phyloP scores from a whole-genome alignment of 2,888 invertebrate species.

The Helicoverpa assulta region DNA sequence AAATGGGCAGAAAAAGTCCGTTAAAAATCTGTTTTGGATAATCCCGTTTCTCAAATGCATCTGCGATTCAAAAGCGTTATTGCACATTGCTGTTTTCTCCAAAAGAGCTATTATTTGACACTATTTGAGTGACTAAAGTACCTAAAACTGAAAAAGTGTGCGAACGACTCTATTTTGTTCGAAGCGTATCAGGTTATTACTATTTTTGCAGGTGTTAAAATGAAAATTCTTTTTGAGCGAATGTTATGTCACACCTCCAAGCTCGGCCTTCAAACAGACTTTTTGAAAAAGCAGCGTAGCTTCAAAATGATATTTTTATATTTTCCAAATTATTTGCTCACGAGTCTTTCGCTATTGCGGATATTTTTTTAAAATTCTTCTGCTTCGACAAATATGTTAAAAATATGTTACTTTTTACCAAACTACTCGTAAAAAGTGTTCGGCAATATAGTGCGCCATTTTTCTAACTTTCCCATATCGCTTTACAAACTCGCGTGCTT shows the following conservation, averaged over 20 bases:
- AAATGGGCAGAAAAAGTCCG: no score
- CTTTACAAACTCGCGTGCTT: constrained; percentile 60
- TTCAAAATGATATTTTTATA: constrained; percentile 5
- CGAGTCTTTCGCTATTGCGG: background rate
- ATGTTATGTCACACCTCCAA: constrained; percentile 25
- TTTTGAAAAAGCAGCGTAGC: constrained; percentile 2
- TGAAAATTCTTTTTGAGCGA: constrained; percentile 14
- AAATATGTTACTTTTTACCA: background rate
- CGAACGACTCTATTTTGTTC: constrained; percentile 4
- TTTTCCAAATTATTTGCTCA: constrained; percentile 11
- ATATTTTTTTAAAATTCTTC: background rate
- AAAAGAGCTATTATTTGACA: no score
- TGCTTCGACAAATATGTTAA: background rate
- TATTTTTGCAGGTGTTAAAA: constrained; percentile 17
- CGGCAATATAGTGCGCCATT: constrained; percentile 4
- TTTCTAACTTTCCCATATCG: constrained; percentile 26
- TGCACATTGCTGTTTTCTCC: no score
- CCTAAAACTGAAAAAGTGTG: background rate
- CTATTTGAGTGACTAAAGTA: background rate
- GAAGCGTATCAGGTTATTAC: constrained; percentile 5
- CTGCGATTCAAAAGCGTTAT: no score
- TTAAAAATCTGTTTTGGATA: no score
- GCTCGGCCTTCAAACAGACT: constrained; percentile 8
- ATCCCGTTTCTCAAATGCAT: no score
- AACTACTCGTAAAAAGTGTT: background rate